Percentiles rank a stretch among this genome's conserved stretches.
Evolutionary conservation across 2,113 vertebrate genomes (phyloP).

Genomic region (Diadophis punctatus): DNA sequence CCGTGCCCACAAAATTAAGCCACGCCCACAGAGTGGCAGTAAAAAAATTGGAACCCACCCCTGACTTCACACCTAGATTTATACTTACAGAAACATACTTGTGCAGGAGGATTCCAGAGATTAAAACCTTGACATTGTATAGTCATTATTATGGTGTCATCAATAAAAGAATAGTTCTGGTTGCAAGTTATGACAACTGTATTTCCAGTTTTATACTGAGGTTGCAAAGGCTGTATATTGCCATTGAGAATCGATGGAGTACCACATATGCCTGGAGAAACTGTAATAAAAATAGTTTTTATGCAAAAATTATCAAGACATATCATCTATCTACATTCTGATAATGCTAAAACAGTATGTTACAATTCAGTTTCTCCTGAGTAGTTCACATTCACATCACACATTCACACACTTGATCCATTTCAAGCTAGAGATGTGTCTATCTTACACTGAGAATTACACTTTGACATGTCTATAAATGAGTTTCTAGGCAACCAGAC

Average conservation of each 20-base stretch:
- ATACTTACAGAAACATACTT: conserved; percentile 4
- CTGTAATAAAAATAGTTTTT: background rate
- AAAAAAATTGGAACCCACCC: too few species aligned
- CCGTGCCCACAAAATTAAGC: too few species aligned
- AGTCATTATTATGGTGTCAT: background rate
- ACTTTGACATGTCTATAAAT: background rate
- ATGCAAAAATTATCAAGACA: background rate
- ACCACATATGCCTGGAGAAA: background rate
- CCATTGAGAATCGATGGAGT: background rate
- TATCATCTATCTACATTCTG: background rate
- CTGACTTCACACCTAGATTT: background rate
- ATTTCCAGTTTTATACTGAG: background rate
- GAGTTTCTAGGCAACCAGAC: background rate
- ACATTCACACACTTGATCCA: background rate
- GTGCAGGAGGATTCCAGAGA: background rate
- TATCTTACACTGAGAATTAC: background rate
- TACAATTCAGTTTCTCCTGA: background rate
- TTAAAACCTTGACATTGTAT: background rate
- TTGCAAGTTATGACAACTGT: background rate
- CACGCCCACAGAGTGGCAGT: too few species aligned
- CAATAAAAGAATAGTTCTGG: background rate
- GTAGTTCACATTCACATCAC: background rate
- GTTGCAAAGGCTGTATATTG: background rate
- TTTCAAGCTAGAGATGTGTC: background rate
- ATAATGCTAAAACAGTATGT: background rate